Conservation (phyloP, 92 coral and sea anemone genomes). For the Umimayanthus kanabou region DNA sequence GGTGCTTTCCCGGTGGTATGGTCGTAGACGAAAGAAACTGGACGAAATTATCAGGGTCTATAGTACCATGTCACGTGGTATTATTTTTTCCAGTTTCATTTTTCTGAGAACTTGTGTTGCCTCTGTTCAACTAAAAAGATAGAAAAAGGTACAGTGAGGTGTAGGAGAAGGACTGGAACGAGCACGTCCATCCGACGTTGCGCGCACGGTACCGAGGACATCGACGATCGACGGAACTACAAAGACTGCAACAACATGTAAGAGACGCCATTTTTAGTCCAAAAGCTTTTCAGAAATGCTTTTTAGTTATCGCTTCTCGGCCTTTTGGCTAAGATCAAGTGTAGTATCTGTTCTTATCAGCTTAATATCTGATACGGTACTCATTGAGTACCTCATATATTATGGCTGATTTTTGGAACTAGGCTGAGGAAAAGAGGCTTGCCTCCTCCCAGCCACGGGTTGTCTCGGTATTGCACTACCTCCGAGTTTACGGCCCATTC, state of each 20-base stretch:
- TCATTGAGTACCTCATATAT: slow-evolving; percentile 81
- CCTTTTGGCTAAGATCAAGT: slow-evolving; percentile 86
- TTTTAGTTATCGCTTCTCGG: slow-evolving; percentile 69
- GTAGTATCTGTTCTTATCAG: slow-evolving; percentile 93
- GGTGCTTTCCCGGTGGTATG: too few relatives aligned
- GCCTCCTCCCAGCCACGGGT: slow-evolving; percentile 45
- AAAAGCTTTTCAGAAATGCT: background rate
- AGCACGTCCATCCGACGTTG: slow-evolving; percentile 7
- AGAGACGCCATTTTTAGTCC: background rate
- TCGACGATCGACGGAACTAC: background rate
- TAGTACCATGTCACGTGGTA: background rate
- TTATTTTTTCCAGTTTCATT: background rate
- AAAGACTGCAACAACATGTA: slow-evolving; percentile 4
- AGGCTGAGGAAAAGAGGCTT: slow-evolving; percentile 83
- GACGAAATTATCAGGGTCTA: background rate
- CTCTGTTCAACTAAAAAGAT: background rate
- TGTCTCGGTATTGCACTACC: slow-evolving; percentile 63
- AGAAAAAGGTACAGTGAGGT: too few relatives aligned
- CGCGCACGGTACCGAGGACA: background rate
- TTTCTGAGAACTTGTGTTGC: background rate
- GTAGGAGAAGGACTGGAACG: background rate
- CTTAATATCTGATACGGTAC: slow-evolving; percentile 89
- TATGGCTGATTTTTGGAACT: slow-evolving; percentile 76
- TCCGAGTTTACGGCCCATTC: slow-evolving; percentile 20
- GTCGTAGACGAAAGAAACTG: background rate